Evolutionary conservation across 2,888 invertebrate species (phyloP).

Genomic region (Crepidodera aurea): DNA sequence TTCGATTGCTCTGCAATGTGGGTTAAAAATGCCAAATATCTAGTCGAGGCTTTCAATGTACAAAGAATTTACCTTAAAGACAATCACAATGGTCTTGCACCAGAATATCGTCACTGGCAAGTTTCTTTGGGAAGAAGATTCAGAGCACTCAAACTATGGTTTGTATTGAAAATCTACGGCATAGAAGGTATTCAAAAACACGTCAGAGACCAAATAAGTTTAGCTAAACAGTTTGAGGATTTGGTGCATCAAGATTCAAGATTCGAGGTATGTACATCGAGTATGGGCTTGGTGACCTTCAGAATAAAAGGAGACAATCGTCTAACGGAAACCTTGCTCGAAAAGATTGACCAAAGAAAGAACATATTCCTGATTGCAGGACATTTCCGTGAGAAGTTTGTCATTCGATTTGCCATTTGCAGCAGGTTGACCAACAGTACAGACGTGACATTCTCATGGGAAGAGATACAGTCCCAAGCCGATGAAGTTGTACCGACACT

Average conservation of each 20-base stretch:
- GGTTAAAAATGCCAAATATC: slow-evolving; percentile 82
- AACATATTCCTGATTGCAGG: slow-evolving; percentile 86
- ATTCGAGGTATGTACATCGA: slow-evolving; percentile 74
- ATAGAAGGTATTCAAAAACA: slow-evolving; percentile 80
- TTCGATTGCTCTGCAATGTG: slow-evolving; percentile 96
- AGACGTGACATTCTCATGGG: slow-evolving; percentile 80
- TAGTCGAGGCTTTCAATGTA: slow-evolving; percentile 90
- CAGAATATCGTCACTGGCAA: slow-evolving; percentile 84
- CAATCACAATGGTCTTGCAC: slow-evolving; percentile 70
- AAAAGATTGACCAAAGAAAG: slow-evolving; percentile 77
- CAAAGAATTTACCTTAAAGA: slow-evolving; percentile 91
- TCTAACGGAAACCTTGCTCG: slow-evolving; percentile 74
- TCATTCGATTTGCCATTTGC: slow-evolving; percentile 85
- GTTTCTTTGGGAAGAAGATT: slow-evolving; percentile 89
- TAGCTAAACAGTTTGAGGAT: slow-evolving; percentile 83
- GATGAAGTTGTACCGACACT: slow-evolving; percentile 44
- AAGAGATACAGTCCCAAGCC: slow-evolving; percentile 49
- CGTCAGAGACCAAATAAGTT: slow-evolving; percentile 76
- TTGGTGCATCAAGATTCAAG: slow-evolving; percentile 75
- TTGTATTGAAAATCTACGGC: slow-evolving; percentile 85
- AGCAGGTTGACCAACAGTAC: slow-evolving; percentile 73
- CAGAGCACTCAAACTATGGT: slow-evolving; percentile 91
- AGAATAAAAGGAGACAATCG: slow-evolving; percentile 78
- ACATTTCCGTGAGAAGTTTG: slow-evolving; percentile 70
- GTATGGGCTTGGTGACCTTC: slow-evolving; percentile 83